A percentile compares a stretch with the other conserved stretches of the same genome.
Conservation (phyloP, 1,140 invertebrate species). For the Drosophila funebris region DNA sequence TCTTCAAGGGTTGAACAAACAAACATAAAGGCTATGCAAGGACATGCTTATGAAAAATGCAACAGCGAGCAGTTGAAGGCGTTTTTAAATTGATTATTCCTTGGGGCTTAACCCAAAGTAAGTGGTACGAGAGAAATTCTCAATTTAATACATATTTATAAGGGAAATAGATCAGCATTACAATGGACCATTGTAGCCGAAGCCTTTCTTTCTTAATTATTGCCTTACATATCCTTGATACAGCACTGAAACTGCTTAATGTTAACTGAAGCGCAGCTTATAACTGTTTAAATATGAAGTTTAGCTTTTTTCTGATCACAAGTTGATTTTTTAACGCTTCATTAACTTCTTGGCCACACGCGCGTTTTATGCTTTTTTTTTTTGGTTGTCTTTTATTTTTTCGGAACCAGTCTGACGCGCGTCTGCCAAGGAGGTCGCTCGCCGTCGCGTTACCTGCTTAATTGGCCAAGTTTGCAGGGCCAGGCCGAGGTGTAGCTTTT, state of each 20-base stretch:
- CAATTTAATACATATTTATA: conserved; percentile 79
- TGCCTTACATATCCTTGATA: not conserved
- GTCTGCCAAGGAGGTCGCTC: conserved; percentile 58
- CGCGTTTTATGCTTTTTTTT: conserved; percentile 46
- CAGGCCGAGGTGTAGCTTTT: conserved; percentile 4
- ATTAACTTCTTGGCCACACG: conserved; percentile 79
- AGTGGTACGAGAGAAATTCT: conserved; percentile 16
- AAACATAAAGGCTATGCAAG: conserved; percentile 65
- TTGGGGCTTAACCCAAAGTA: conserved; percentile 35
- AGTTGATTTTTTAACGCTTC: conserved; percentile 76
- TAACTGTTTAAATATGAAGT: conserved; percentile 41
- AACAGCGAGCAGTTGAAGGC: conserved; percentile 55
- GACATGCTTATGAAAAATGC: conserved; percentile 64
- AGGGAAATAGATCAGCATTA: conserved; percentile 60
- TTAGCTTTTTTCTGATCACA: conserved; percentile 45
- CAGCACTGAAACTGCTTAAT: not conserved
- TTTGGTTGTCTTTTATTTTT: conserved; percentile 33
- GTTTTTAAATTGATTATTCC: conserved; percentile 79
- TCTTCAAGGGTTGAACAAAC: conserved; percentile 77
- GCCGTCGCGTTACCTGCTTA: conserved; percentile 58
- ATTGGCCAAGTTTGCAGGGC: conserved; percentile 40
- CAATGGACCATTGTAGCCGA: conserved; percentile 1
- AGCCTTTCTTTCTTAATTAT: no score
- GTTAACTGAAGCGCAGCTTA: conserved; percentile 3
- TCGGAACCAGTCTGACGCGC: conserved; percentile 59